A percentile compares a stretch with the other conserved stretches of the same genome.
phyloP scores from a whole-genome alignment of 2,797 vertebrate genomes.

The Tragelaphus eurycerus region DNA sequence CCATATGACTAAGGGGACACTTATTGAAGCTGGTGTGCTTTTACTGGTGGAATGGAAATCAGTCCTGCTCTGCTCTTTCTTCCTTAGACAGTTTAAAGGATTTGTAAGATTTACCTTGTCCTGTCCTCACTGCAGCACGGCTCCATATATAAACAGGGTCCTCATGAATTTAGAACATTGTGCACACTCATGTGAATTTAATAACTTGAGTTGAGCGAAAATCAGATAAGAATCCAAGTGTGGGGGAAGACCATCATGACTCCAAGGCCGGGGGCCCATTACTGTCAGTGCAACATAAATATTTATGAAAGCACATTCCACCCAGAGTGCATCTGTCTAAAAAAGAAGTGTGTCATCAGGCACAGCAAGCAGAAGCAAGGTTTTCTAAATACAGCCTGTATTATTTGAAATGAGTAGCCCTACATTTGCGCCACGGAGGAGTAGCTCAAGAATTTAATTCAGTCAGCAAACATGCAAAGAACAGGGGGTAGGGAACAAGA shows the following conservation, averaged over 20 bases:
- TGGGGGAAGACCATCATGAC: not conserved
- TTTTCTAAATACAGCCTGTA: constrained; percentile 15
- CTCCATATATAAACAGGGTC: constrained; percentile 73
- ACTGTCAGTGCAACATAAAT: constrained; percentile 66
- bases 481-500: not conserved
- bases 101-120: constrained; percentile 69
- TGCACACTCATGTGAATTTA: constrained; percentile 72
- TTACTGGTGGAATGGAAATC: constrained; percentile 44
- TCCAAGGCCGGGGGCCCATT: constrained; percentile 57
- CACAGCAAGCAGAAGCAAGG: constrained; percentile 23
- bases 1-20: not conserved
- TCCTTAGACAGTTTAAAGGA: constrained; percentile 48
- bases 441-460: not conserved
- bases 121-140: not conserved
- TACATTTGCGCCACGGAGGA: not conserved
- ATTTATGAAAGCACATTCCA: constrained; percentile 63
- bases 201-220: constrained; percentile 62
- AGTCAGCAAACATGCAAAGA: not conserved
- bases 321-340: constrained; percentile 61
- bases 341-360: not conserved
- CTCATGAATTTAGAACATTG: constrained; percentile 69
- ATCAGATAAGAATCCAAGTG: constrained; percentile 60
- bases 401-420: constrained; percentile 43
- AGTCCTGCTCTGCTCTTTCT: constrained; percentile 31
- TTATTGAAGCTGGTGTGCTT: not conserved